Evolutionary conservation across 1,140 invertebrate genomes (phyloP).

Genomic region (Camponotus vicinus): DNA sequence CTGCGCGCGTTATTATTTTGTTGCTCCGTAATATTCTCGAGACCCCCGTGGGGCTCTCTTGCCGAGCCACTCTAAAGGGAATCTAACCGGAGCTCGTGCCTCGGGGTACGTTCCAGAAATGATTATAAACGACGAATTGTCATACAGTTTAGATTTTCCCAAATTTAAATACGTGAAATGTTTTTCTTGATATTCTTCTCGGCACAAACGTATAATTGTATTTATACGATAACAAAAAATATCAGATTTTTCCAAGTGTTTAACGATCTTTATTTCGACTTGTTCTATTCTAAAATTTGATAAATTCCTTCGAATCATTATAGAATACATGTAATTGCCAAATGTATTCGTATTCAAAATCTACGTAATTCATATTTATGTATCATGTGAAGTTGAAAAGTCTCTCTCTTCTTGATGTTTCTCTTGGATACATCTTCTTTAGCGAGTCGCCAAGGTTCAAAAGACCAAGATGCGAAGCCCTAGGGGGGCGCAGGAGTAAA

Average conservation of each 20-base stretch:
- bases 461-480: slow-evolving; percentile 69
- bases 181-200: background rate
- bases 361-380: background rate
- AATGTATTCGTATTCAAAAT: background rate
- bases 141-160: background rate
- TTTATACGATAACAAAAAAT: background rate
- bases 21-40: slow-evolving; percentile 76
- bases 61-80: slow-evolving; percentile 77
- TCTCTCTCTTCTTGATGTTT: background rate
- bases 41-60: slow-evolving; percentile 76
- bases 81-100: slow-evolving; percentile 68
- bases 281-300: background rate
- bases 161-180: background rate
- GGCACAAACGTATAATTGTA: no score
- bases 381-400: slow-evolving; percentile 1
- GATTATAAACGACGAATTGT: slow-evolving; percentile 68
- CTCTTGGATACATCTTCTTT: slow-evolving; percentile 48
- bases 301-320: background rate
- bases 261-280: background rate
- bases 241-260: background rate
- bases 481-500: slow-evolving; percentile 75
- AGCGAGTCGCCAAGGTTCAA: slow-evolving; percentile 58
- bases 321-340: background rate
- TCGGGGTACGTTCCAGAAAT: slow-evolving; percentile 62
- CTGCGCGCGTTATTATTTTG: slow-evolving; percentile 79